A percentile compares a stretch with the other conserved stretches of the same genome.
phyloP scores from a whole-genome alignment of 2,113 vertebrate species.

The Condylura cristata region DNA sequence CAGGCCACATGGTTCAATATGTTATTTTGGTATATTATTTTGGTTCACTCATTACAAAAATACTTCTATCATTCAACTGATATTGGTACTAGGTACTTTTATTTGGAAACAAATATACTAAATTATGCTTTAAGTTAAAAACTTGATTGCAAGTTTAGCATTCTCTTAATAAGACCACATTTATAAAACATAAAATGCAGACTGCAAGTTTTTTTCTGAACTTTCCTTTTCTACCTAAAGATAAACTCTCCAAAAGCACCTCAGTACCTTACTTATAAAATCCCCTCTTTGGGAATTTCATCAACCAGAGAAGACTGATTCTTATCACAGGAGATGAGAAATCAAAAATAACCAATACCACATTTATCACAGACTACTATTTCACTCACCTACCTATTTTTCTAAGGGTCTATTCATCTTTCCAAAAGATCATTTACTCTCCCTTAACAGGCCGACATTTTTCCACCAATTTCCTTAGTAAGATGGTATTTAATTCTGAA shows the following conservation, averaged over 20 bases:
- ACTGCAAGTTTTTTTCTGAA: neutral
- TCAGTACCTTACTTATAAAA: neutral
- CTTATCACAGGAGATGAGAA: neutral
- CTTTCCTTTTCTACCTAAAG: neutral
- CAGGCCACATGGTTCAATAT: neutral
- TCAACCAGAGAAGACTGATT: neutral
- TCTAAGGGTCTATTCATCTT: neutral
- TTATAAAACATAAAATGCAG: neutral
- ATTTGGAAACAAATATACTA: too few relatives aligned
- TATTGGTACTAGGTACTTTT: too few relatives aligned
- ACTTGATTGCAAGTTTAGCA: too few relatives aligned
- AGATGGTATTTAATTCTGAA: too few relatives aligned
- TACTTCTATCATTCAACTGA: too few relatives aligned
- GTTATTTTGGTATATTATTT: neutral
- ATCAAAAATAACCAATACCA: neutral
- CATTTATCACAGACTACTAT: neutral
- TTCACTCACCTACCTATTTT: neutral
- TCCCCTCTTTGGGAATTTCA: neutral
- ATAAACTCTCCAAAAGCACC: neutral
- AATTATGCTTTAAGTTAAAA: too few relatives aligned
- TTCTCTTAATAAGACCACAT: neutral
- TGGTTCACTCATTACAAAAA: too few relatives aligned
- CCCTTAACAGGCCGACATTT: neutral
- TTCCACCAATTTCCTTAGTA: neutral
- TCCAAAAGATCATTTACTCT: neutral